Evolutionary conservation across 2,113 vertebrate species (phyloP).

Genomic region (Grammomys dolichurus): DNA sequence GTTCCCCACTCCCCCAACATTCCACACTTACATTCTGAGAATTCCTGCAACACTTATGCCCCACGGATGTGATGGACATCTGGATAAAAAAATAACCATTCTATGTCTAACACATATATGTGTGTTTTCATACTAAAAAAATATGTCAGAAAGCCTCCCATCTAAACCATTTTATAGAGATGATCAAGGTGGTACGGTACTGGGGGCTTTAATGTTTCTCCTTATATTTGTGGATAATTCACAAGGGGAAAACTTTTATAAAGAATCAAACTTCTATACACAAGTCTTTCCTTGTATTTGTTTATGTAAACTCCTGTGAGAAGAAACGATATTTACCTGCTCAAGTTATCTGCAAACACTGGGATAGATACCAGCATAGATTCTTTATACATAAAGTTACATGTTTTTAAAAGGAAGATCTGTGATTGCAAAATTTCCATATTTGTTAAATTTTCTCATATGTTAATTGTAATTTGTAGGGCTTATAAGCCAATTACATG

Average conservation of each 20-base stretch:
- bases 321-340: constrained; percentile 80
- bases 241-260: constrained; percentile 70
- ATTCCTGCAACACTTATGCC: not conserved
- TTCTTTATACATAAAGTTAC: constrained; percentile 75
- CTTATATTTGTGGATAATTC: constrained; percentile 18
- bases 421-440: constrained; percentile 67
- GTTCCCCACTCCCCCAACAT: not conserved
- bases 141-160: not conserved
- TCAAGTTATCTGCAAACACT: constrained; percentile 71
- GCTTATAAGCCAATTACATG: constrained; percentile 74
- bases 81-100: not conserved
- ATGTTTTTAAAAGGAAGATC: constrained; percentile 71
- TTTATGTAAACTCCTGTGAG: constrained; percentile 80
- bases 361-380: constrained; percentile 73
- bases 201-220: not conserved
- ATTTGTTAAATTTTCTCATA: not conserved
- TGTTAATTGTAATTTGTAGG: constrained; percentile 54
- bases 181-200: not conserved
- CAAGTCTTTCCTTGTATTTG: constrained; percentile 82
- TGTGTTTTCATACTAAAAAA: not conserved
- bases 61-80: not conserved
- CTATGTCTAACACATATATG: not conserved
- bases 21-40: not conserved
- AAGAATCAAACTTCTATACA: constrained; percentile 82
- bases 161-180: not conserved